Evolutionary conservation across 1,140 invertebrate genomes (phyloP).

Genomic region (Temnothorax nylanderi): DNA sequence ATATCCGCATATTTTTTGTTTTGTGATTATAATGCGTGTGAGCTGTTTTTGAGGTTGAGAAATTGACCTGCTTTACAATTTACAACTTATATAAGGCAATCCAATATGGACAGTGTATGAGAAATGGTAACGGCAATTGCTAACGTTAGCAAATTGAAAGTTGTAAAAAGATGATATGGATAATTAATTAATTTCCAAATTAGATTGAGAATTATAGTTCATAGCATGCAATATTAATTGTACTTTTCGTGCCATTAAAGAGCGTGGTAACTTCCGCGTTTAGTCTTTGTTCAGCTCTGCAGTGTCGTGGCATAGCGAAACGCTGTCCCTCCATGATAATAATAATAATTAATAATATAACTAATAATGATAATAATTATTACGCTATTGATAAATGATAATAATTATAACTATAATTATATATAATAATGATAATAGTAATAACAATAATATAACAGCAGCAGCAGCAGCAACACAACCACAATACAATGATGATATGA

Average conservation of each 20-base stretch:
- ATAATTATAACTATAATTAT: slow-evolving; percentile 67
- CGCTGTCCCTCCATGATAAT: slow-evolving; percentile 85
- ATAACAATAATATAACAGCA: slow-evolving; percentile 75
- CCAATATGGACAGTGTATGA: slow-evolving; percentile 5
- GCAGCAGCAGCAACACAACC: slow-evolving; percentile 60
- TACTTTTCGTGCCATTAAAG: slow-evolving; percentile 84
- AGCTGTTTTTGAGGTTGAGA: neutral
- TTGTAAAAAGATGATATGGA: slow-evolving; percentile 2
- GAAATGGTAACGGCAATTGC: neutral
- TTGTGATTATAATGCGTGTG: slow-evolving; percentile 31
- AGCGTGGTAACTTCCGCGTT: slow-evolving; percentile 84
- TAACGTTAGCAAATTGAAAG: slow-evolving; percentile 4
- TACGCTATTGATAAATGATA: slow-evolving; percentile 70
- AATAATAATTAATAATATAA: slow-evolving; percentile 79
- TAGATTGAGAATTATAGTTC: slow-evolving; percentile 5
- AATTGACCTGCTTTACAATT: slow-evolving; percentile 27
- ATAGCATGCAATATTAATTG: slow-evolving; percentile 40
- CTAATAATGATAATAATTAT: slow-evolving; percentile 73
- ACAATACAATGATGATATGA: slow-evolving; percentile 76
- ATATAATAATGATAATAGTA: slow-evolving; percentile 68
- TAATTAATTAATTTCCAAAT: slow-evolving; percentile 34
- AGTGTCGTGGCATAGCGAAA: slow-evolving; percentile 84
- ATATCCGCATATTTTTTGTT: neutral
- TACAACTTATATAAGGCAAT: slow-evolving; percentile 9
- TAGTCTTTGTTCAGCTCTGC: slow-evolving; percentile 83